Base-by-base conservation (phyloP, 2,797 vertebrate species). In the Acanthurus tractus region DNA sequence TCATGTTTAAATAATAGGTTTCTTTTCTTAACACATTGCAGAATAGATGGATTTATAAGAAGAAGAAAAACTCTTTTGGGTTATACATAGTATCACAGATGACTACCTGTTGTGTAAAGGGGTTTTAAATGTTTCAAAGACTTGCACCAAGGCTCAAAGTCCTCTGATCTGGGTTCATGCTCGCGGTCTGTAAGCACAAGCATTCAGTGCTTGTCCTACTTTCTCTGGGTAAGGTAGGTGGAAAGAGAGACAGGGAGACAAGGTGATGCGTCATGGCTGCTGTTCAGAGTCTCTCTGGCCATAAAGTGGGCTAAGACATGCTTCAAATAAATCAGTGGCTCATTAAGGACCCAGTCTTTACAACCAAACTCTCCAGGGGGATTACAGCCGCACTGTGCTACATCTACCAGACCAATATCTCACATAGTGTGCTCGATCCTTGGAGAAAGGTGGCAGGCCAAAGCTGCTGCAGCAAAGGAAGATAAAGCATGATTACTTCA, bases 311-410 rank as follows among this genome's bases (percentile, higher is more conserved):
- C 72, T 88, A 85, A 88, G 92, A 86, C 79, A 88, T 85, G 81
- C 82, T 87, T 86, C 72, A 89, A 89, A 94, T 92, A 94, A 90
- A 91, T 90, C 85, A 90, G 64, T 52, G 74, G 71, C 86, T 93
- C 88, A 88, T 93, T 92, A 90, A 76, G 71, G 74, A 84, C 73
- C 67, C 42, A 14, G 62, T 74, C 75, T 81, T 74, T 17, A 68
- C 71, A 78, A 62, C 78, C 45, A 69, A 68, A 70, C 55, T 80
- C 78, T 83, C 80, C 38, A 48, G 75, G 44, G 78, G 84, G 85
- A 86, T 82, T 79, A 78, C 59, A 82, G 76, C 67, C 67, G 76
- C 40, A 29, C 66, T 42, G 53, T 70, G 66, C 54, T 42, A 71
- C 54, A 71, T 29, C 25, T 59, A 76, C 71, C 68, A 74, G 77